A percentile compares a stretch with the other conserved stretches of the same genome.
Conservation (phyloP, 2,113 vertebrate species). For the Ciconia boyciana region DNA sequence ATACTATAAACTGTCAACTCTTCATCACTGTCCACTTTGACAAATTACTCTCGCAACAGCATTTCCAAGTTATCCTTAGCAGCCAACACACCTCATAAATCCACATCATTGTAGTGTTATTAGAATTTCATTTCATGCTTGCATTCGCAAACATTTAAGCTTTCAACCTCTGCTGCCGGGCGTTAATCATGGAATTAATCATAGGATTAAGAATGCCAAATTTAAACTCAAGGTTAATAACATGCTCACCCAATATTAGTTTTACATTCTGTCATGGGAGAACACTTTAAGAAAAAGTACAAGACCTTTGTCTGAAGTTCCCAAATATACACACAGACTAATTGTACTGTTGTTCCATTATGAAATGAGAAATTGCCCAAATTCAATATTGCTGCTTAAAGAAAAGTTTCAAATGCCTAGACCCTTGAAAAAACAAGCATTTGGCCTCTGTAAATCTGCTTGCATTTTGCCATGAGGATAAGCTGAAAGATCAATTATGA, state of each 20-base stretch:
- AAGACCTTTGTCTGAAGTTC: conserved; percentile 43
- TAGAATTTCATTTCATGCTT: conserved; percentile 80
- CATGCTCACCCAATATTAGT: conserved; percentile 71
- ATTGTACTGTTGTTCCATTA: conserved; percentile 15
- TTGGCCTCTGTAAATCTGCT: not conserved
- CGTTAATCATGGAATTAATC: conserved; percentile 80
- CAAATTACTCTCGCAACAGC: conserved; percentile 66
- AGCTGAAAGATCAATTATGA: not conserved
- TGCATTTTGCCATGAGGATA: not conserved
- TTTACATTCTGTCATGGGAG: conserved; percentile 69
- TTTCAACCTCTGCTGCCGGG: conserved; percentile 72
- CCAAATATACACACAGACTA: conserved; percentile 12
- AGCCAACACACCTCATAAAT: conserved; percentile 74
- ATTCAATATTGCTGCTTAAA: not conserved
- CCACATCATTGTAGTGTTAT: conserved; percentile 69
- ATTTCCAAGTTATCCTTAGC: conserved; percentile 72
- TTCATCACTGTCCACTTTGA: conserved; percentile 62
- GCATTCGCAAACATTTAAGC: conserved; percentile 76
- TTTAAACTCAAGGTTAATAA: conserved; percentile 76
- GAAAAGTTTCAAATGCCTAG: not conserved
- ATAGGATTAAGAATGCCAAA: conserved; percentile 70
- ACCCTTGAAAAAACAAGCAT: not conserved
- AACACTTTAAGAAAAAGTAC: not conserved
- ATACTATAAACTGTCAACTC: conserved; percentile 58
- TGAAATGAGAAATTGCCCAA: not conserved